Evolutionary conservation across 2,888 invertebrate species (phyloP).

Genomic region (Agrypnus murinus): DNA sequence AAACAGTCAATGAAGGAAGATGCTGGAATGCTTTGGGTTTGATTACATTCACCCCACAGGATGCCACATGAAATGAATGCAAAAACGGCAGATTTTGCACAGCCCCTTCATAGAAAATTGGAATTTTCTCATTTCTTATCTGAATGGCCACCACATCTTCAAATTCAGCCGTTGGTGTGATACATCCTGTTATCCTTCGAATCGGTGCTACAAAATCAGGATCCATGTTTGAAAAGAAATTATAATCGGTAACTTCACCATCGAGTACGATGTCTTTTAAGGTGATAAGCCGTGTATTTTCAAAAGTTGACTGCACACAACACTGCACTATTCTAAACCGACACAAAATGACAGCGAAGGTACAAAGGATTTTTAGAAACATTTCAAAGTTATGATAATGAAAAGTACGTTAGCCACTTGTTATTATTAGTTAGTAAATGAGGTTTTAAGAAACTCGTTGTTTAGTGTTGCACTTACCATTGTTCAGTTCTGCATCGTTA

Average conservation of each 20-base stretch:
- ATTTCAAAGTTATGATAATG: background rate
- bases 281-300: conserved; percentile 36
- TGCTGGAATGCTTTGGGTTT: conserved; percentile 48
- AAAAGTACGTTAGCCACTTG: too few species aligned
- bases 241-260: conserved; percentile 41
- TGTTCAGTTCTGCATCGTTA: conserved; percentile 10
- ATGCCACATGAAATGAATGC: conserved; percentile 43
- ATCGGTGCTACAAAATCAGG: conserved; percentile 28
- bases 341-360: background rate
- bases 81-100: conserved; percentile 55
- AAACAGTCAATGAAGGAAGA: conserved; percentile 38
- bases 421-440: too few species aligned
- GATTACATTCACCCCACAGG: conserved; percentile 40
- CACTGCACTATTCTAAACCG: conserved; percentile 1
- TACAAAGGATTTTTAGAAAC: conserved; percentile 2
- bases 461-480: background rate
- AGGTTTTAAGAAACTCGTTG: too few species aligned
- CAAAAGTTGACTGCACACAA: conserved; percentile 40
- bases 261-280: conserved; percentile 25
- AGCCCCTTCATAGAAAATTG: conserved; percentile 44
- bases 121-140: conserved; percentile 34
- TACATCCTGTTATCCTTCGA: conserved; percentile 34
- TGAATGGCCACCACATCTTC: conserved; percentile 44
- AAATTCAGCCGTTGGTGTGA: conserved; percentile 30
- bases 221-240: conserved; percentile 35